Percentiles rank a stretch among this genome's conserved stretches.
These are phyloP conservation scores for Anas platyrhynchos DNA, from an alignment of 2,113 vertebrate genomes.

Conservation along the genomic window DNA sequence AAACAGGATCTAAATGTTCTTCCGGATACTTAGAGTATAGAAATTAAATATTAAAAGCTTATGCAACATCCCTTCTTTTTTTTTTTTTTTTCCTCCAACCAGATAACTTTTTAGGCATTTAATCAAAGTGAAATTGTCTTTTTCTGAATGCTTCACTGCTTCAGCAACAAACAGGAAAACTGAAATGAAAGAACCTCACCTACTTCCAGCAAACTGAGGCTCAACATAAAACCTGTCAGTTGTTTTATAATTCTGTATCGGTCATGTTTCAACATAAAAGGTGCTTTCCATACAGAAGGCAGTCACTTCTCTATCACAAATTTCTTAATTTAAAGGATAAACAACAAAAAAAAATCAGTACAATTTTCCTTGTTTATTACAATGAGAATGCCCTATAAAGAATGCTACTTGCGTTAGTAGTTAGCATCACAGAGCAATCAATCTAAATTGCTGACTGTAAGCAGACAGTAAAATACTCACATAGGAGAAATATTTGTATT, in stretches of 20 bases:
- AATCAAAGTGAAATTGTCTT: slow-evolving; percentile 60
- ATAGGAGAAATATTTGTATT: background rate
- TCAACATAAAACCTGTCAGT: background rate
- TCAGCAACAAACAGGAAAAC: slow-evolving; percentile 35
- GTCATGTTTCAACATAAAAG: background rate
- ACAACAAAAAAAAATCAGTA: background rate
- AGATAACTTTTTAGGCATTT: slow-evolving; percentile 70
- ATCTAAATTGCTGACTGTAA: background rate
- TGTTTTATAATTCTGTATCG: background rate
- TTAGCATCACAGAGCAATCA: background rate
- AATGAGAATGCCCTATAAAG: background rate
- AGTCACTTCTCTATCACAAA: background rate
- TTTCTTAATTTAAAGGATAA: slow-evolving; percentile 10
- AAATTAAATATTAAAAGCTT: slow-evolving; percentile 74
- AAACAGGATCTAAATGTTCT: slow-evolving; percentile 74
- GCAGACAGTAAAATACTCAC: background rate
- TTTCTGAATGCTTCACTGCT: slow-evolving; percentile 45
- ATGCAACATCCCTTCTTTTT: slow-evolving; percentile 55
- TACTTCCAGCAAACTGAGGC: background rate
- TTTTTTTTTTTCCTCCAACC: background rate
- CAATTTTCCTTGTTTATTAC: background rate
- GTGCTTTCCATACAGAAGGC: background rate
- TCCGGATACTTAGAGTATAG: slow-evolving; percentile 66
- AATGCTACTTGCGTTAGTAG: background rate
- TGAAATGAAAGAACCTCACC: slow-evolving; percentile 49